These are phyloP conservation scores for Phortica variegata DNA, from an alignment of 1,140 invertebrate species.

Conservation along the genomic window DNA sequence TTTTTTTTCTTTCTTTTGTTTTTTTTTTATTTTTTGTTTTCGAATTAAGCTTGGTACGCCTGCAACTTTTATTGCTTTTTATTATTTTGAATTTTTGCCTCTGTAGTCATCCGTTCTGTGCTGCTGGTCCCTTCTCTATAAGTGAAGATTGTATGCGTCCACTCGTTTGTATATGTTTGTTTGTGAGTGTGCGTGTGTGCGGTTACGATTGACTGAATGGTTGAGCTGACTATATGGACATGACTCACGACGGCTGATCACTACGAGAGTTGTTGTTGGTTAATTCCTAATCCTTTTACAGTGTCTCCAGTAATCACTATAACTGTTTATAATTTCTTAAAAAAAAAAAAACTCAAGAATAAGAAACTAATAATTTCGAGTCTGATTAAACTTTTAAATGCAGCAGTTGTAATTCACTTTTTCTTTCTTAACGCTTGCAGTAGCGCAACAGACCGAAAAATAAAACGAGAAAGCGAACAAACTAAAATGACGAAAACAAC, in stretches of 20 bases:
- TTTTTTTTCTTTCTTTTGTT: slow-evolving; percentile 5
- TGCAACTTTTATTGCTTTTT: neutral
- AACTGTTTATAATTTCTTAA: too few relatives aligned
- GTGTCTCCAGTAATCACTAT: too few relatives aligned
- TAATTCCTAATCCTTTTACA: slow-evolving; percentile 24
- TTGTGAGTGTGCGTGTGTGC: slow-evolving; percentile 7
- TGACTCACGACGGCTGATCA: too few relatives aligned
- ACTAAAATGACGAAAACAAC: neutral
- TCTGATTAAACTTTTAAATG: slow-evolving; percentile 30
- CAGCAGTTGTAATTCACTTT: slow-evolving; percentile 7
- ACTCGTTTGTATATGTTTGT: slow-evolving; percentile 7
- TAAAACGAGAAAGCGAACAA: slow-evolving; percentile 1
- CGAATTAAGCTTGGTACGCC: slow-evolving; percentile 14
- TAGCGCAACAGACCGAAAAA: slow-evolving; percentile 2
- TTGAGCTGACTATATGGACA: too few relatives aligned
- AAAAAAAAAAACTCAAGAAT: too few relatives aligned
- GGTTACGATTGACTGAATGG: slow-evolving; percentile 1
- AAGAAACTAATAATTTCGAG: too few relatives aligned
- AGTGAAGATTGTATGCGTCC: slow-evolving; percentile 2
- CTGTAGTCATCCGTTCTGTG: slow-evolving; percentile 14
- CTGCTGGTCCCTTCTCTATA: too few relatives aligned
- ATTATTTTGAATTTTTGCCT: slow-evolving; percentile 23
- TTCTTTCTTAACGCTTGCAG: neutral
- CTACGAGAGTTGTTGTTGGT: slow-evolving; percentile 30
- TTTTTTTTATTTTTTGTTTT: slow-evolving; percentile 9